These are phyloP conservation scores for Acanthiza pusilla DNA, from an alignment of 2,797 vertebrate species.

Conservation along the genomic window DNA sequence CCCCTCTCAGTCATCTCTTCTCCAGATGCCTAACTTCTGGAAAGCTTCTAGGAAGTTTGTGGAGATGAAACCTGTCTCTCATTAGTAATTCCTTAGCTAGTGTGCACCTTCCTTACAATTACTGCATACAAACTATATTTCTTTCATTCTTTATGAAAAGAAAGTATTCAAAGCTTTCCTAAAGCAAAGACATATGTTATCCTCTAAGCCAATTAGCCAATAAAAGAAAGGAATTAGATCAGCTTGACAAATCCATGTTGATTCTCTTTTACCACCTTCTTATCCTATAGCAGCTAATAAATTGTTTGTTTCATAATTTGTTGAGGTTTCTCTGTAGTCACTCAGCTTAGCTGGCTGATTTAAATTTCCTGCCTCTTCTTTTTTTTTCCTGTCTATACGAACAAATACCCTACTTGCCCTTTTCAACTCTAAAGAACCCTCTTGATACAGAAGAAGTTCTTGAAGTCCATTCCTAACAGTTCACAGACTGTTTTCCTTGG, in stretches of 20 bases:
- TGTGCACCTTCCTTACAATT: not conserved
- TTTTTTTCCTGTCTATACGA: not conserved
- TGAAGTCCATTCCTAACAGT: not conserved
- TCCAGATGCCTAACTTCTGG: not conserved
- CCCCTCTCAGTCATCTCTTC: not conserved
- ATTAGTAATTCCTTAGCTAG: not conserved
- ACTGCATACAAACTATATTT: not conserved
- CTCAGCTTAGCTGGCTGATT: not conserved
- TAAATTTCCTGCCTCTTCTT: not conserved
- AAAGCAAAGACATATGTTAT: conserved; percentile 47
- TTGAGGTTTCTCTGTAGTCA: not conserved
- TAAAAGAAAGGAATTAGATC: conserved; percentile 49
- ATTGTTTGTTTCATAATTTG: conserved; percentile 50
- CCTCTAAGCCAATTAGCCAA: conserved; percentile 36
- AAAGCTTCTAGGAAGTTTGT: not conserved
- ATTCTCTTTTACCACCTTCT: conserved; percentile 41
- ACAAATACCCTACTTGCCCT: not conserved
- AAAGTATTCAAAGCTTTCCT: not conserved
- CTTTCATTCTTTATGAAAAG: not conserved
- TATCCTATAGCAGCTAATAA: conserved; percentile 23
- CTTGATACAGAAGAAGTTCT: not conserved
- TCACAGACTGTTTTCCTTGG: not conserved
- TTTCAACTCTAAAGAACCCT: not conserved
- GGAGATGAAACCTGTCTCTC: not conserved
- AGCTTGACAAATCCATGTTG: conserved; percentile 47